phyloP scores from a whole-genome alignment of 2,113 vertebrate genomes.

The Rattus rattus region DNA sequence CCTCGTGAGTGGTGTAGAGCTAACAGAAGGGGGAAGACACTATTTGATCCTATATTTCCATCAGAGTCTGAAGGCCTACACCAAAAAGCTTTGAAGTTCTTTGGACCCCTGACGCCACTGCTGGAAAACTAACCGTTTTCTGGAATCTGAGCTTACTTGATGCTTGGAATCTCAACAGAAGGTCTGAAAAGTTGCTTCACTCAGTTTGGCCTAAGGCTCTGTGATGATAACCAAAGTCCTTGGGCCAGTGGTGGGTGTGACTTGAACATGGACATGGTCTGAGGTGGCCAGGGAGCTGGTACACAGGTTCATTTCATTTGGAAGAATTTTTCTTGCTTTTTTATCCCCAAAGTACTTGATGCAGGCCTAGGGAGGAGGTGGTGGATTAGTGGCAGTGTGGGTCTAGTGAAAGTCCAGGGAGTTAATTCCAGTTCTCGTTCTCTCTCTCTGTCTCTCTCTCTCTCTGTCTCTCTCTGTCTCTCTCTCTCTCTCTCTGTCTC shows the following conservation, averaged over 20 bases:
- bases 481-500: too few relatives aligned
- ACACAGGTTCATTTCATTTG: neutral
- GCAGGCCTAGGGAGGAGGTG: neutral
- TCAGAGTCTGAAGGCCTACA: neutral
- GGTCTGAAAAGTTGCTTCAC: neutral
- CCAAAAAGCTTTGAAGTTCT: conserved; percentile 10
- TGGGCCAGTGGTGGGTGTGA: neutral
- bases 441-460: too few relatives aligned
- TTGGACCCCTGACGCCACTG: neutral
- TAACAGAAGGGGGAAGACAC: neutral
- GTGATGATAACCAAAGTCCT: neutral
- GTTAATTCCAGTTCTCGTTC: neutral
- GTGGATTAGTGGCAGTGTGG: neutral
- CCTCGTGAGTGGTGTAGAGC: neutral
- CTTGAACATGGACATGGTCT: neutral
- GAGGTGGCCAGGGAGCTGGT: neutral
- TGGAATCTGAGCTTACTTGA: neutral
- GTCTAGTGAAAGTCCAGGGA: neutral
- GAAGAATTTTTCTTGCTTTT: neutral
- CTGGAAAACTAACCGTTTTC: neutral
- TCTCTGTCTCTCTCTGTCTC: too few relatives aligned
- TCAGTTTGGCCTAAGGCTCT: neutral
- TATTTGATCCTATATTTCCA: neutral
- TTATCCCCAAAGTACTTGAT: neutral
- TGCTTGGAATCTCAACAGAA: neutral